Percentiles rank a stretch among this genome's conserved stretches.
These are phyloP conservation scores for Machimus atricapillus DNA, from an alignment of 2,888 invertebrate species.

Conservation along the genomic window DNA sequence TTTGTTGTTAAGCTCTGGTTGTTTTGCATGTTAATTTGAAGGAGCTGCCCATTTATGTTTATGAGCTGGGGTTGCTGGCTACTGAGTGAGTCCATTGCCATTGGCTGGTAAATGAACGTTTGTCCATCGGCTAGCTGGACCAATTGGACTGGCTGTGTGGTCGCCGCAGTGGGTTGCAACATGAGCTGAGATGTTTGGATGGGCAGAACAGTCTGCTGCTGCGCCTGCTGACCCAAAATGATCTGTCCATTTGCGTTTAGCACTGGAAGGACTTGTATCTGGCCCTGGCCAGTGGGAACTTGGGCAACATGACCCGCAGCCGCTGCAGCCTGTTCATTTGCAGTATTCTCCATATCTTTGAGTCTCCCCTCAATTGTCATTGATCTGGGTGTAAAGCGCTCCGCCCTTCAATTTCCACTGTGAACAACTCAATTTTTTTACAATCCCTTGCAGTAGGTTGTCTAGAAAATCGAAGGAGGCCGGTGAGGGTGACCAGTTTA, in stretches of 20 bases:
- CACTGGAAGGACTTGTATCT: slow-evolving; percentile 48
- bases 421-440: slow-evolving; percentile 18
- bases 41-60: slow-evolving; percentile 61
- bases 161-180: slow-evolving; percentile 54
- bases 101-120: slow-evolving; percentile 84
- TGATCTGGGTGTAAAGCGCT: slow-evolving; percentile 51
- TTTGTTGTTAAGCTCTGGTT: slow-evolving; percentile 46
- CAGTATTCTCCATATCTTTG: slow-evolving; percentile 42
- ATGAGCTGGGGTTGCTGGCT: slow-evolving; percentile 70
- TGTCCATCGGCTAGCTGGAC: slow-evolving; percentile 93
- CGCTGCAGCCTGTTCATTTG: slow-evolving; percentile 15
- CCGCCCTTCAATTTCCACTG: background rate
- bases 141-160: slow-evolving; percentile 70
- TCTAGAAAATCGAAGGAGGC: slow-evolving; percentile 63
- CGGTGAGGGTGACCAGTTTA: slow-evolving; percentile 57
- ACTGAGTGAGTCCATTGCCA: slow-evolving; percentile 64
- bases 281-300: slow-evolving; percentile 44
- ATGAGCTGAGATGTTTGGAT: slow-evolving; percentile 59
- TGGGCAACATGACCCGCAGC: slow-evolving; percentile 30
- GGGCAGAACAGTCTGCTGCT: slow-evolving; percentile 56
- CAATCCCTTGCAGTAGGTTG: slow-evolving; percentile 49
- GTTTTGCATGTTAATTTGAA: slow-evolving; percentile 57
- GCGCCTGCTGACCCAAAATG: slow-evolving; percentile 58
- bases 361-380: slow-evolving; percentile 52
- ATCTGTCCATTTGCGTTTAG: slow-evolving; percentile 53